phyloP scores from a whole-genome alignment of 2,113 vertebrate genomes.

The Hiodon alosoides region DNA sequence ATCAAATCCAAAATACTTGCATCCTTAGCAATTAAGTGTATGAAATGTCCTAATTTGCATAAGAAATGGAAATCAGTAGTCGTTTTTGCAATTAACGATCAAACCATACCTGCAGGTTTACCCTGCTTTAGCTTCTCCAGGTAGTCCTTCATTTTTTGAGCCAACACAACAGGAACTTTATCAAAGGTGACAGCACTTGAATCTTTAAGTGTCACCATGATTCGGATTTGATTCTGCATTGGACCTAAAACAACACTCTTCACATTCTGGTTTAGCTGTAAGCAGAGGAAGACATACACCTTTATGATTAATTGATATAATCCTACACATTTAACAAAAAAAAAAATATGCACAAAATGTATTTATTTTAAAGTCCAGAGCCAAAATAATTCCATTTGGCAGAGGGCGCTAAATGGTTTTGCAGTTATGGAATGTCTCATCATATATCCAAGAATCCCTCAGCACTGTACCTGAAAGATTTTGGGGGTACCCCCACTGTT shows the following conservation, averaged over 20 bases:
- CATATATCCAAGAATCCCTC: background rate
- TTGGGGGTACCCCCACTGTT: slow-evolving; percentile 78
- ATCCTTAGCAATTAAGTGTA: too few species aligned
- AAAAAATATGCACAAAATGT: background rate
- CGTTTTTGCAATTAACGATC: background rate
- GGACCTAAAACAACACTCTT: slow-evolving; percentile 74
- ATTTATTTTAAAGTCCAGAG: background rate
- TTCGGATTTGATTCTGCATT: slow-evolving; percentile 61
- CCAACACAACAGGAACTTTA: slow-evolving; percentile 69
- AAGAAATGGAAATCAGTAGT: background rate
- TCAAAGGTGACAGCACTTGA: slow-evolving; percentile 78
- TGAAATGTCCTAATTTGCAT: too few species aligned
- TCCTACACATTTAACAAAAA: background rate
- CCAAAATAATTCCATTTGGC: background rate
- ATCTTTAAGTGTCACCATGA: slow-evolving; percentile 84
- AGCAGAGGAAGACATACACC: slow-evolving; percentile 30
- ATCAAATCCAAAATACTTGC: too few species aligned
- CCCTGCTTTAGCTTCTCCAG: slow-evolving; percentile 81
- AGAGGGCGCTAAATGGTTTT: too few species aligned
- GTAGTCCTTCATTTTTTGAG: slow-evolving; percentile 80
- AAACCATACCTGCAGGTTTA: slow-evolving; percentile 69
- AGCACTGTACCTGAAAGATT: slow-evolving; percentile 76
- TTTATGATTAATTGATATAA: background rate
- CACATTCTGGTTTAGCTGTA: slow-evolving; percentile 89
- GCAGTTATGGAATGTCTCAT: too few species aligned